Percentiles rank a stretch among this genome's conserved stretches.
Evolutionary conservation across 2,888 invertebrate species (phyloP).

Genomic region (Drosophila mercatorum): DNA sequence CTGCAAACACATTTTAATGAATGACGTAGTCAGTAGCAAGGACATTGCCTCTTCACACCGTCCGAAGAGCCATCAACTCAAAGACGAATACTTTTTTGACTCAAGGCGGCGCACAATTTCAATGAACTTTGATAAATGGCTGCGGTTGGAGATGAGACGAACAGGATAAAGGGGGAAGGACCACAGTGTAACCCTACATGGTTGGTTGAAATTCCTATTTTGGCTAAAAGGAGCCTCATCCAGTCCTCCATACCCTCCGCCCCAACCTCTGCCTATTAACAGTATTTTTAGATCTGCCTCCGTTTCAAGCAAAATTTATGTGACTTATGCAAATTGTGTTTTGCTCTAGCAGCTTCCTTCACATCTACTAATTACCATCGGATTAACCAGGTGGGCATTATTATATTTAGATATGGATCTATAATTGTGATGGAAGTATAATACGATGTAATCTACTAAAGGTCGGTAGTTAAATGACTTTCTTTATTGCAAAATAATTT

Average conservation of each 20-base stretch:
- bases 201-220: constrained; percentile 70
- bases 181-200: constrained; percentile 26
- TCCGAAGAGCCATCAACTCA: constrained; percentile 11
- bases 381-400: constrained; percentile 12
- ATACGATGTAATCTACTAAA: constrained; percentile 18
- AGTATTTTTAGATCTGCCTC: constrained; percentile 64
- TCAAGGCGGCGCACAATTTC: constrained; percentile 61
- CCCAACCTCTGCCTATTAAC: constrained; percentile 5
- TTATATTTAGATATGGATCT: constrained; percentile 36
- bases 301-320: constrained; percentile 43
- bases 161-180: constrained; percentile 14
- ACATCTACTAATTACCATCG: constrained; percentile 37
- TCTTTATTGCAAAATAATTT: not conserved
- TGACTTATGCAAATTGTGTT: constrained; percentile 67
- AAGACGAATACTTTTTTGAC: constrained; percentile 30
- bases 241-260: not conserved
- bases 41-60: constrained; percentile 28
- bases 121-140: constrained; percentile 77
- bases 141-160: constrained; percentile 17
- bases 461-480: not conserved
- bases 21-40: constrained; percentile 70
- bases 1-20: constrained; percentile 72
- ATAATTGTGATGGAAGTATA: constrained; percentile 16
- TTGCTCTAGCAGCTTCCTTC: constrained; percentile 29
- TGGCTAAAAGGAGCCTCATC: constrained; percentile 13